Evolutionary conservation across 2,113 vertebrate species (phyloP).

Genomic region (Mobula birostris): DNA sequence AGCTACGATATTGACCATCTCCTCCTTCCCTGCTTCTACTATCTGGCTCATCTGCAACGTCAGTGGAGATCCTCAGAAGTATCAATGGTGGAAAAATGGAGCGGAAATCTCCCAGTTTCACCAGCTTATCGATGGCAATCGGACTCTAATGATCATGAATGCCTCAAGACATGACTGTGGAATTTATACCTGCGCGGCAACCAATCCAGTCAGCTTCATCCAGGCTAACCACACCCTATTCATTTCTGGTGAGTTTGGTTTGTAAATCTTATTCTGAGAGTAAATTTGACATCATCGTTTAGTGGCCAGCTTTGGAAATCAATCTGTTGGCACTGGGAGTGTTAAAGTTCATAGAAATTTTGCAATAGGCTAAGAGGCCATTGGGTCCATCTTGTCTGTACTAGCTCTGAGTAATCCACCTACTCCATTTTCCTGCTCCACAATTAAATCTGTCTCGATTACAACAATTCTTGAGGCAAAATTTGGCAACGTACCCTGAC

Average conservation of each 20-base stretch:
- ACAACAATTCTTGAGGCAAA: no score
- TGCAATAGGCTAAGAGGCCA: no score
- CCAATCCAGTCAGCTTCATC: not conserved
- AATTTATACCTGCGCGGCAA: not conserved
- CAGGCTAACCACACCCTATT: not conserved
- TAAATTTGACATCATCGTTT: not conserved
- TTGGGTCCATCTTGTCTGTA: no score
- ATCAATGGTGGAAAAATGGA: not conserved
- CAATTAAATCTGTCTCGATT: no score
- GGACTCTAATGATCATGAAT: not conserved
- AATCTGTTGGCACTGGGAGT: not conserved
- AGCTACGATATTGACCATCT: not conserved
- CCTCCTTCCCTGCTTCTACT: not conserved
- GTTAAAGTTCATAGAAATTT: not conserved
- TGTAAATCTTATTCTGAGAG: not conserved
- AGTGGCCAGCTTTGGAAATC: not conserved
- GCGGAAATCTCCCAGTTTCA: not conserved
- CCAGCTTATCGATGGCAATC: not conserved
- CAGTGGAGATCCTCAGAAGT: not conserved
- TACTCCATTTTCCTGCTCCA: no score
- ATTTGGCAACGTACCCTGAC: no score
- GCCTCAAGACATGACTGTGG: not conserved
- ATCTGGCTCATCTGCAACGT: no score
- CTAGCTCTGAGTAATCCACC: no score
- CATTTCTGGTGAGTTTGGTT: not conserved